Percentiles rank a stretch among this genome's conserved stretches.
phyloP scores from a whole-genome alignment of 2,888 invertebrate genomes.

The Pandemis corylana region DNA sequence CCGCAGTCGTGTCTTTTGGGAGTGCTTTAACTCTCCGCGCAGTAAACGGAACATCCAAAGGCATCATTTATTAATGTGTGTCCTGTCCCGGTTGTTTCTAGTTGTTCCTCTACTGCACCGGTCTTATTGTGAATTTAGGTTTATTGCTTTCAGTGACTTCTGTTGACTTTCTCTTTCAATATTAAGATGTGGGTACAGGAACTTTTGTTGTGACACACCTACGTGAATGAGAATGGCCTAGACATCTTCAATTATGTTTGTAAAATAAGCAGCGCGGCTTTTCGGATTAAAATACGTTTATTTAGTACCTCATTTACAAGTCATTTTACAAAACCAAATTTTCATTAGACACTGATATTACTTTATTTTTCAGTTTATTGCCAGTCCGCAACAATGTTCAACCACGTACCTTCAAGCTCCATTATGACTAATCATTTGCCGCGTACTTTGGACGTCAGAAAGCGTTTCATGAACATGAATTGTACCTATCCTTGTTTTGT shows the following conservation, averaged over 20 bases:
- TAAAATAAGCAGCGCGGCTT: too few relatives aligned
- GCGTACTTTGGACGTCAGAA: neutral
- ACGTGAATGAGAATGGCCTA: neutral
- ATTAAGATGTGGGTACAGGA: neutral
- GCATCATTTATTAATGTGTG: constrained; percentile 37
- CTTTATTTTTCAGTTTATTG: too few relatives aligned
- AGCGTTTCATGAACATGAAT: neutral
- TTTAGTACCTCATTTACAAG: too few relatives aligned
- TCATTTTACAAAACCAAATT: too few relatives aligned
- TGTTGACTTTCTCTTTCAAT: constrained; percentile 10
- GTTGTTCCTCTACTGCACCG: constrained; percentile 8
- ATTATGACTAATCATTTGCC: neutral
- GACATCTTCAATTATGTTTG: neutral
- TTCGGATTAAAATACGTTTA: too few relatives aligned
- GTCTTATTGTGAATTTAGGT: constrained; percentile 22
- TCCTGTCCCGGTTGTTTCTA: constrained; percentile 15
- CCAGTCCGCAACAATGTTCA: too few relatives aligned
- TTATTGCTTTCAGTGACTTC: constrained; percentile 2
- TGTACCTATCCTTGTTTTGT: neutral
- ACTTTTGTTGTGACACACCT: constrained; percentile 3
- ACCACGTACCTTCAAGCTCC: neutral
- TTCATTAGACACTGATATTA: too few relatives aligned
- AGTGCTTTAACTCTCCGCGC: constrained; percentile 21
- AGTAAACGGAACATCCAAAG: constrained; percentile 31
- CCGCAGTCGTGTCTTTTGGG: constrained; percentile 18